Evolutionary conservation across 2,113 vertebrate genomes (phyloP).

Genomic region (Erythrolamprus reginae): DNA sequence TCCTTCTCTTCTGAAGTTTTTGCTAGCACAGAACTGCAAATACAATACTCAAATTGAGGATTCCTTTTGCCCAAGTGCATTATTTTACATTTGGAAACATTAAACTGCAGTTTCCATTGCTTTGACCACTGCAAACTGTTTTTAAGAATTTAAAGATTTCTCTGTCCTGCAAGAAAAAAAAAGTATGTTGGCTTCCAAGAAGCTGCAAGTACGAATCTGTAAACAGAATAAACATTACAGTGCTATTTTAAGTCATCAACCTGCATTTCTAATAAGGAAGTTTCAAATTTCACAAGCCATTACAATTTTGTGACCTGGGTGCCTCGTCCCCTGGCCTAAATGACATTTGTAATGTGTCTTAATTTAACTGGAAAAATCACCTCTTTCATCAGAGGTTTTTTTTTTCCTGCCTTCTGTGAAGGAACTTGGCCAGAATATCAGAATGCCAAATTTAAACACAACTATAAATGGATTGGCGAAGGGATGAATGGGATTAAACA

Average conservation of each 20-base stretch:
- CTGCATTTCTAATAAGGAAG: not conserved
- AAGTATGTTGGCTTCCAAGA: not conserved
- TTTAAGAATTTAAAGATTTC: too few relatives aligned
- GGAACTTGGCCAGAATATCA: slow-evolving; percentile 11
- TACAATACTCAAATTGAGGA: too few relatives aligned
- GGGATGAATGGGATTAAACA: slow-evolving; percentile 22
- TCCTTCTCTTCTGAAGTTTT: too few relatives aligned
- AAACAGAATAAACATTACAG: not conserved
- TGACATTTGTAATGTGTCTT: not conserved
- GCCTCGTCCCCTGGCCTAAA: not conserved
- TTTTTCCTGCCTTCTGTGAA: slow-evolving; percentile 50
- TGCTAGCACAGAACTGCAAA: too few relatives aligned
- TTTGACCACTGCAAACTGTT: too few relatives aligned
- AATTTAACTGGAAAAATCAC: slow-evolving; percentile 52
- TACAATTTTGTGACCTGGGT: not conserved
- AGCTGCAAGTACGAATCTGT: not conserved
- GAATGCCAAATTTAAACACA: slow-evolving; percentile 56
- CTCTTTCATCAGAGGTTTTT: slow-evolving; percentile 56
- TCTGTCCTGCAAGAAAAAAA: not conserved
- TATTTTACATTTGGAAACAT: too few relatives aligned
- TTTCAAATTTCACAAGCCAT: not conserved
- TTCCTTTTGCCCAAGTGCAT: too few relatives aligned
- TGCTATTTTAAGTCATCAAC: too few relatives aligned
- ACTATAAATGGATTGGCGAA: slow-evolving; percentile 41
- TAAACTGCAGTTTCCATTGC: too few relatives aligned